A percentile compares a stretch with the other conserved stretches of the same genome.
These are phyloP conservation scores for Morinoia aosen DNA, from an alignment of 2,888 invertebrate species.

Conservation along the genomic window DNA sequence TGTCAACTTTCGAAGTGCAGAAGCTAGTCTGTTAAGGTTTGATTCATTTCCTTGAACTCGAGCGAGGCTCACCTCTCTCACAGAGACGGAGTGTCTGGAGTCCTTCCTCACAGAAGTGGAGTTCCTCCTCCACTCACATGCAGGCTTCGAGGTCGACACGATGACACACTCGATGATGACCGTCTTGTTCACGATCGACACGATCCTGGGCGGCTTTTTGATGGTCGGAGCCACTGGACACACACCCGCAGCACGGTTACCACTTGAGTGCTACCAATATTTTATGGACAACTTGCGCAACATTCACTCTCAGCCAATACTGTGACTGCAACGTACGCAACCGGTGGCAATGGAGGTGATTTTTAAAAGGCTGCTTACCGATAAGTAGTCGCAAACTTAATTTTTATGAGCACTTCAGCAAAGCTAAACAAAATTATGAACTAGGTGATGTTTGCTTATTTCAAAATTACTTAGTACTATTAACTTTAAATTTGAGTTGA, in stretches of 20 bases:
- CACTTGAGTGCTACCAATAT: background rate
- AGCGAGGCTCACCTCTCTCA: constrained; percentile 78
- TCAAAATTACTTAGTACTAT: too few relatives aligned
- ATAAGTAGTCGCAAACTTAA: too few relatives aligned
- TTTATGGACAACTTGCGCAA: background rate
- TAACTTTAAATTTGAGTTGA: too few relatives aligned
- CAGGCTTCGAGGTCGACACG: constrained; percentile 92
- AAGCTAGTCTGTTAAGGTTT: background rate
- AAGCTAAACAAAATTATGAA: too few relatives aligned
- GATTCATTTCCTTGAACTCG: background rate
- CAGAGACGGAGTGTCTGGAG: constrained; percentile 81
- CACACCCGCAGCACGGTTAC: background rate
- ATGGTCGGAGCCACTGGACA: constrained; percentile 62
- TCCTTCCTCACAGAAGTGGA: constrained; percentile 83
- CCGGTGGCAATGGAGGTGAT: too few relatives aligned
- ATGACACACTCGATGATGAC: constrained; percentile 95
- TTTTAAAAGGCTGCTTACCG: too few relatives aligned
- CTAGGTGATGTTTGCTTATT: too few relatives aligned
- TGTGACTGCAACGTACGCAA: too few relatives aligned
- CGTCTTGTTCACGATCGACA: constrained; percentile 91
- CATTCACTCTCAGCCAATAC: too few relatives aligned
- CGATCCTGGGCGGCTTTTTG: constrained; percentile 80
- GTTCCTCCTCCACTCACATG: constrained; percentile 95
- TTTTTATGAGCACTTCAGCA: too few relatives aligned
- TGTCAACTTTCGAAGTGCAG: background rate